These are phyloP conservation scores for Morinoia aosen DNA, from an alignment of 2,888 invertebrate genomes.

Conservation along the genomic window DNA sequence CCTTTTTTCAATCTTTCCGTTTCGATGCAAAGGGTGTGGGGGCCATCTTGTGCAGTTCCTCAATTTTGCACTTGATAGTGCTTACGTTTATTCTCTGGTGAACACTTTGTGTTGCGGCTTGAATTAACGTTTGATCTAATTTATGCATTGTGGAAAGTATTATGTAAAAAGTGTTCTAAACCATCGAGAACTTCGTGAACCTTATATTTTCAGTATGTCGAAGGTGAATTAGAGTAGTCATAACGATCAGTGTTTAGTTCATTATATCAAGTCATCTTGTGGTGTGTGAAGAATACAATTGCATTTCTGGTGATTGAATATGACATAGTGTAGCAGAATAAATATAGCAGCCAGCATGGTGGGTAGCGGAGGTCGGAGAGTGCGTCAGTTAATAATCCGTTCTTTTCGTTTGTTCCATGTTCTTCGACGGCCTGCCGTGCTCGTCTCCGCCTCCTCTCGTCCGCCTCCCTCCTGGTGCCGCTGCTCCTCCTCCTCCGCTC, in stretches of 20 bases:
- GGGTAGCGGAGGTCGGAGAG: not conserved
- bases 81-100: no score
- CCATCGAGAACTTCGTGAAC: not conserved
- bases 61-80: no score
- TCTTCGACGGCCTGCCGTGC: not conserved
- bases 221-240: not conserved
- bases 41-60: no score
- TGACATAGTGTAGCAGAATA: not conserved
- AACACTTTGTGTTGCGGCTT: no score
- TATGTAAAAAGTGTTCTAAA: not conserved
- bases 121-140: no score
- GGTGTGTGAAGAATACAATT: not conserved
- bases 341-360: not conserved
- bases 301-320: not conserved
- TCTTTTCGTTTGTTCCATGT: slow-evolving; percentile 30
- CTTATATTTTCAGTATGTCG: not conserved
- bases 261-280: not conserved
- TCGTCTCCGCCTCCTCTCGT: not conserved
- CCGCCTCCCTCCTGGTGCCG: not conserved
- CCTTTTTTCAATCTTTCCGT: no score
- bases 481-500: not conserved
- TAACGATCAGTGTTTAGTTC: not conserved
- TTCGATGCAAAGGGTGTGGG: no score
- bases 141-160: no score
- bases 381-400: slow-evolving; percentile 9